Evolutionary conservation across 2,888 invertebrate species (phyloP), one percentile per base, ranked within the genome.

Genomic region (Aspidiotus destructor): DNA sequence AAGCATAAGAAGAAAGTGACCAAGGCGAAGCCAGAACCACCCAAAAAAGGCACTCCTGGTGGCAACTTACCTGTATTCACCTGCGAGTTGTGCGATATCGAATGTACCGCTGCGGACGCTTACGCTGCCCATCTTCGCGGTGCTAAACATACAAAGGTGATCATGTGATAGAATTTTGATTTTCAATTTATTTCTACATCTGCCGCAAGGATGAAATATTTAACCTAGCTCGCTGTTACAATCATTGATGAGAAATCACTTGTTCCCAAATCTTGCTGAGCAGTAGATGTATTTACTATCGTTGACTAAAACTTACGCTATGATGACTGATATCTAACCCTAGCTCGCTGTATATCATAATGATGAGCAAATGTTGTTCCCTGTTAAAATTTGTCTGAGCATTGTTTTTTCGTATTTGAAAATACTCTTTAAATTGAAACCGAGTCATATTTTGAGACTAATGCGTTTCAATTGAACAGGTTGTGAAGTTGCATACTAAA

Each of bases 1-100:
- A 94, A 95, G 79, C 99, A 99, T 80, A 98, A 98, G 83, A 98
- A 97, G 82, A 93, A 97, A 78, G 98, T 97, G 78, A 92, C 88
- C 0, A 86, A 89, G 11, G 81, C 86, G 41, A 91, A 91, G 77
- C 84, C 86, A 76, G 85, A 85, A 41, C 82, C 83, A 13, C 82
- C 82, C 76, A 81, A 85, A 71, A 84, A 84, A 72, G 81, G 83
- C 73, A 78, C 83, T 74, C 48, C 70, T 17, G 67, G 60, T 48
- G 70, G 70, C 28, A 64, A 53, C 16, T 69, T 70, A 53, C 70
- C 71, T 41, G 87, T 88, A 28, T 80, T 94, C 75, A 86, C 95
- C 73, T 99, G 99, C 80, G 97, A 98, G 79, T 84, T 99, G 71
- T 99, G 99, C 76, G 95, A 97, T 81, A 96, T 99, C 10, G 94